Evolutionary conservation across 2,888 invertebrate species (phyloP).

Genomic region (Sacculina carcini): DNA sequence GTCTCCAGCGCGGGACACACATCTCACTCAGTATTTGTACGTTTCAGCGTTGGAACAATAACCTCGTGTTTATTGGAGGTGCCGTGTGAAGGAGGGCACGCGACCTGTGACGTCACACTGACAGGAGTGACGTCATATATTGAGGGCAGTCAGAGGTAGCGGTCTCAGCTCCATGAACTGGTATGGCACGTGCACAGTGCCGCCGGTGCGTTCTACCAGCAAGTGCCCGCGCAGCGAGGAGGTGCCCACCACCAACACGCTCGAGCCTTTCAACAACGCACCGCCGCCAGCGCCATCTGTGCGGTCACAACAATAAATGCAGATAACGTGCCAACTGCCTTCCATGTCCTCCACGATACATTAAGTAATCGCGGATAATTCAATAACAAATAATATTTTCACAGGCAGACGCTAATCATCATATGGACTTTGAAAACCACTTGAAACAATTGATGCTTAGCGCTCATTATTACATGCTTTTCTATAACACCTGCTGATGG

Average conservation of each 20-base stretch:
- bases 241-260: conserved; percentile 63
- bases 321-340: background rate
- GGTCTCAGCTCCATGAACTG: conserved; percentile 42
- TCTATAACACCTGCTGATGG: too few relatives aligned
- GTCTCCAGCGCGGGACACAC: too few relatives aligned
- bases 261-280: conserved; percentile 49
- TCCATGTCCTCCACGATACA: too few relatives aligned
- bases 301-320: conserved; percentile 10
- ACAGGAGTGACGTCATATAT: conserved; percentile 7
- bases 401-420: too few relatives aligned
- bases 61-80: background rate
- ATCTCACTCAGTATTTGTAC: too few relatives aligned
- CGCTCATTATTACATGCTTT: too few relatives aligned
- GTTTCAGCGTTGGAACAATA: too few relatives aligned
- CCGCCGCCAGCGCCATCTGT: conserved; percentile 28
- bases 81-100: background rate
- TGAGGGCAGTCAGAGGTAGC: conserved; percentile 9
- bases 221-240: conserved; percentile 62
- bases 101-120: too few relatives aligned
- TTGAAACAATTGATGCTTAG: too few relatives aligned
- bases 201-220: conserved; percentile 50
- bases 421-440: too few relatives aligned
- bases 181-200: conserved; percentile 49
- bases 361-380: too few relatives aligned
- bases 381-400: too few relatives aligned